Percentiles rank a stretch among this genome's conserved stretches.
phyloP scores from a whole-genome alignment of 2,888 invertebrate genomes.

The Teinopalpus imperialis region DNA sequence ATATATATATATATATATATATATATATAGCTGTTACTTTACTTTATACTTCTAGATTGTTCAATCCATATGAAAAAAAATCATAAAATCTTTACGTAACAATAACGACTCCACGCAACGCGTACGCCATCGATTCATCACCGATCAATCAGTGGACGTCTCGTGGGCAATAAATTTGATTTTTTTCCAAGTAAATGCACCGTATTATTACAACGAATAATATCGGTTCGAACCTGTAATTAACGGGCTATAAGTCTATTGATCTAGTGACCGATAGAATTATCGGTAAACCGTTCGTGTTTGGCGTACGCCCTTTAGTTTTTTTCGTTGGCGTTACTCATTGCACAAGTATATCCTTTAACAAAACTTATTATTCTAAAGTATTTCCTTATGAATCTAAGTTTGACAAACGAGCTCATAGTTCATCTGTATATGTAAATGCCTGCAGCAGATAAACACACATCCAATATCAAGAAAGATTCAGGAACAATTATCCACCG shows the following conservation, averaged over 20 bases:
- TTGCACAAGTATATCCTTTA: conserved; percentile 3
- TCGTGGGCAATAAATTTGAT: conserved; percentile 62
- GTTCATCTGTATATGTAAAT: too few relatives aligned
- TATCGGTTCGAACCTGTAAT: conserved; percentile 45
- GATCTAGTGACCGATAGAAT: conserved; percentile 45
- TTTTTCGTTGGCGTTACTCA: conserved; percentile 17
- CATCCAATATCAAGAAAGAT: too few relatives aligned
- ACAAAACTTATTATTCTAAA: not conserved
- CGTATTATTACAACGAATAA: conserved; percentile 62
- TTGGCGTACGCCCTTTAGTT: conserved; percentile 27
- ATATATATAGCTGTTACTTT: too few relatives aligned
- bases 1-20: too few relatives aligned
- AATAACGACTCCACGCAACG: conserved; percentile 42
- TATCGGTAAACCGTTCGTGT: conserved; percentile 29
- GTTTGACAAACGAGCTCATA: too few relatives aligned
- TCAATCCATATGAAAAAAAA: too few relatives aligned
- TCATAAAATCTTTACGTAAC: too few relatives aligned
- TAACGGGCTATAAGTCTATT: conserved; percentile 49
- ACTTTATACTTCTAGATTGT: too few relatives aligned
- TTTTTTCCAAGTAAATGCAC: conserved; percentile 46
- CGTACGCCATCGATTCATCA: conserved; percentile 55
- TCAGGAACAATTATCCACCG: too few relatives aligned
- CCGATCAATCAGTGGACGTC: conserved; percentile 67
- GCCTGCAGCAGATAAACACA: too few relatives aligned
- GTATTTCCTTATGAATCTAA: too few relatives aligned